Evolutionary conservation across 2,113 vertebrate genomes (phyloP), one percentile per base, ranked within the genome.

Genomic region (Lampris megalopsis): DNA sequence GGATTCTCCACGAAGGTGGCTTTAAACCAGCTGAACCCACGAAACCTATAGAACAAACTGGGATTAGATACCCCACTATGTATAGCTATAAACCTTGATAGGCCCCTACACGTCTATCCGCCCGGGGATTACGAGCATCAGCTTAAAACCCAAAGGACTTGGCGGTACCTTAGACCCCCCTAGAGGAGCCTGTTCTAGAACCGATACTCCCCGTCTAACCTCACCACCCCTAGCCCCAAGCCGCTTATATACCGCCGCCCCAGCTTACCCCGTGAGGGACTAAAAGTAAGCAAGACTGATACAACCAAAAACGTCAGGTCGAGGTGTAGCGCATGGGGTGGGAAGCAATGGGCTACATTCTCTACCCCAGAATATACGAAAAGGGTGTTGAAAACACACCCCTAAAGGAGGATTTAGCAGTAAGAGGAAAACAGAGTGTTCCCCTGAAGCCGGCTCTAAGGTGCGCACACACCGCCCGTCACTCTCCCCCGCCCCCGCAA

Each of bases 51-150:
- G 40, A 24, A 85, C 88, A 89, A 88, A 89, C 86, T 86, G 85
- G 86, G 88, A 89, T 89, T 86, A 89, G 83, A 89, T 86, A 88
- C 83, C 85, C 85, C 82, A 86, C 82, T 89, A 89, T 89, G 88
- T 77, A 40, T 81, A 79, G 65, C 43, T 63, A 0, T 89, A 88
- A 88, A 89, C 82, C 35, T 37, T 71, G 82, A 77, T 75, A 42
- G 5, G 6, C 4, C 4, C 0, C 0, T 49, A 87, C 81, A 37
- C 1, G 3, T 1, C 41, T 13, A 70, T 75, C 65, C 86, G 86
- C 86, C 86, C 40, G 81, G 81, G 77, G 1, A 89, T 77, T 89
- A 88, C 83, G 36, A 88, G 81, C 86, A 37, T n/a, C 1, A 70
- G 83, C 76, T 89, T 84, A 53, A 89, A 89, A 89, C 88, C 83